Base-by-base conservation (phyloP, 2,113 vertebrate genomes). In the Limanda limanda region DNA sequence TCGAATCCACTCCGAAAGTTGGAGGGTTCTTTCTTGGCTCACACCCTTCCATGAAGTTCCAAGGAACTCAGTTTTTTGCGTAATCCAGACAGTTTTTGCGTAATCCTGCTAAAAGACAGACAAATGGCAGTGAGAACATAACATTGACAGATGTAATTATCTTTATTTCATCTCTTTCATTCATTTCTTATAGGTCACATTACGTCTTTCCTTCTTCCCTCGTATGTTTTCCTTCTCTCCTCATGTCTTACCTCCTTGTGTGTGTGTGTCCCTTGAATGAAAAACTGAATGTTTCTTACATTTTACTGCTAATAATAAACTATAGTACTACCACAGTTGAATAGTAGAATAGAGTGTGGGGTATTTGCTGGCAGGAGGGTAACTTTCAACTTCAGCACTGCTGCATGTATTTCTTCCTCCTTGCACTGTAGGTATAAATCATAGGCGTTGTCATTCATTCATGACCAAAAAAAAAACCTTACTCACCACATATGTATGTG, bases 401-500 rank as follows among this genome's bases (percentile, higher is more conserved):
- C 37, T 64, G 40, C 21, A 14, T 48, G 21, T 18, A 13, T 68
- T 68, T 35, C 31, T 14, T 35, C 2, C 52, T 35, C 23, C 25
- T 7, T 31, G 31, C 6, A 18, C 12, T 76, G 72, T 51, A 61
- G 65, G 73, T 74, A 24, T 45, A 81, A 67, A 56, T 76, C 56
- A 18, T 31, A 65, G 70, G 69, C 47, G 21, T 64, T 64, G 42
- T 60, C 45, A 45, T 71, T 71, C 37, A 69, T 81, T 67, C 66
- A 70, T 57, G 74, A 71, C 57, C 51, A 73, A 81, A 76, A 74
- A 21, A 1, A 48, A 20, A 1, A 48, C 21, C 66, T 83, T 65
- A 76, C 83, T 82, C 78, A 82, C 76, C 83, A 78, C 78, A 84
- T 67, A 78, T 78, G 66, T 58, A 76, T 86, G 82, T 73, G 81